These are phyloP conservation scores for Chaetoderma sp. DNA, from an alignment of 2,888 invertebrate species.

Conservation along the genomic window DNA sequence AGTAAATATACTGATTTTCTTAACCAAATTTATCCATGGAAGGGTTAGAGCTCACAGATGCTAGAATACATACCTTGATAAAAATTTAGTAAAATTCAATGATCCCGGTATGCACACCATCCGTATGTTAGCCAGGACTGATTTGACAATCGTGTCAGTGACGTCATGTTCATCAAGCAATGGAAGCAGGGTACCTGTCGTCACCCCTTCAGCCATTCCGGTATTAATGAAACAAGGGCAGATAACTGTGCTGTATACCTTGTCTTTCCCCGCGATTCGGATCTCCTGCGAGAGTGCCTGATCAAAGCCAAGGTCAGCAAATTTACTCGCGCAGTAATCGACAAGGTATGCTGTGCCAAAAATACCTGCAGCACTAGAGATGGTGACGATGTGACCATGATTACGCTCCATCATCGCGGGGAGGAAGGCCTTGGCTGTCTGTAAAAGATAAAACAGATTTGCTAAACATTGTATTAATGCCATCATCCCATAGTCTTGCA, in stretches of 20 bases:
- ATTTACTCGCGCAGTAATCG: conserved; percentile 96
- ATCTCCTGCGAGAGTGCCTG: conserved; percentile 80
- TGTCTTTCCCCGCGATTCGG: conserved; percentile 68
- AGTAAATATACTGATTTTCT: too few species aligned
- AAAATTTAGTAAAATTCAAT: too few species aligned
- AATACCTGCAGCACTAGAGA: conserved; percentile 91
- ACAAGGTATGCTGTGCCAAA: conserved; percentile 78
- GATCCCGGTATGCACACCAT: conserved; percentile 84
- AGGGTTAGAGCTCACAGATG: too few species aligned
- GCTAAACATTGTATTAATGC: too few species aligned
- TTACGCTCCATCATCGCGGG: conserved; percentile 89
- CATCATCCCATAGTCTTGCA: too few species aligned
- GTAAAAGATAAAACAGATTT: conserved; percentile 67
- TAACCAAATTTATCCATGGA: too few species aligned
- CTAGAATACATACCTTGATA: too few species aligned
- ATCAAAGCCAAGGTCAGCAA: conserved; percentile 92
- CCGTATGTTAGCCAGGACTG: conserved; percentile 81
- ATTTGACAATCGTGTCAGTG: conserved; percentile 84
- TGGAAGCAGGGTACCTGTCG: conserved; percentile 82
- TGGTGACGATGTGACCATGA: conserved; percentile 92
- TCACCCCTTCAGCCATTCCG: conserved; percentile 95
- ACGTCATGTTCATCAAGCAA: conserved; percentile 87
- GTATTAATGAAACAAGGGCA: conserved; percentile 97
- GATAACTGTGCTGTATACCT: conserved; percentile 87
- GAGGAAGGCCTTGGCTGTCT: conserved; percentile 94